phyloP scores from a whole-genome alignment of 2,888 invertebrate genomes.

The Acrocera orbiculus region DNA sequence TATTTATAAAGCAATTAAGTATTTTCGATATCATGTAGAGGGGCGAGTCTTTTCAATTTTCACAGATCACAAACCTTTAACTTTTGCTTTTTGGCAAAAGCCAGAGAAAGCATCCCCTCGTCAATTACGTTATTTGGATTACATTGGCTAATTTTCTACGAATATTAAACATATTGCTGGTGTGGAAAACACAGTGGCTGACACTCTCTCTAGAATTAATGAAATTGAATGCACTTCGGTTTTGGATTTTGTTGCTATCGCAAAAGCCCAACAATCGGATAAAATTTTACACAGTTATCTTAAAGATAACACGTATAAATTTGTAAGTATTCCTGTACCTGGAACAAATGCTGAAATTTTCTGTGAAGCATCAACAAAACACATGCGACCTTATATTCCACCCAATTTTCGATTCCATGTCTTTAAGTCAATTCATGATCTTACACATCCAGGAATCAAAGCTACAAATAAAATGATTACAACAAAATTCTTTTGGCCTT shows the following conservation, averaged over 20 bases:
- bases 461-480: slow-evolving; percentile 10
- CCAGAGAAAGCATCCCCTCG: slow-evolving; percentile 19
- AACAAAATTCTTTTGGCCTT: slow-evolving; percentile 16
- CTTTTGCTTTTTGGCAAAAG: slow-evolving; percentile 18
- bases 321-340: too few species aligned
- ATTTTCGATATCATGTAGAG: slow-evolving; percentile 25
- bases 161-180: slow-evolving; percentile 4
- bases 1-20: slow-evolving; percentile 21
- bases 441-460: slow-evolving; percentile 13
- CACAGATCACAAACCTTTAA: slow-evolving; percentile 24
- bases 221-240: not conserved
- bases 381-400: not conserved
- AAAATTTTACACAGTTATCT: slow-evolving; percentile 6
- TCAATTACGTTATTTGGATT: slow-evolving; percentile 20
- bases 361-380: slow-evolving; percentile 2
- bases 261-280: slow-evolving; percentile 6
- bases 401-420: not conserved
- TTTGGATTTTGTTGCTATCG: slow-evolving; percentile 4
- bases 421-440: slow-evolving; percentile 9
- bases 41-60: slow-evolving; percentile 18
- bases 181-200: slow-evolving; percentile 4
- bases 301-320: too few species aligned
- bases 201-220: slow-evolving; percentile 3
- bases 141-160: slow-evolving; percentile 7
- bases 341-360: slow-evolving; percentile 15